Percentiles rank a stretch among this genome's conserved stretches.
Evolutionary conservation across 2,797 vertebrate genomes (phyloP).

Genomic region (Sebastes iracundus): DNA sequence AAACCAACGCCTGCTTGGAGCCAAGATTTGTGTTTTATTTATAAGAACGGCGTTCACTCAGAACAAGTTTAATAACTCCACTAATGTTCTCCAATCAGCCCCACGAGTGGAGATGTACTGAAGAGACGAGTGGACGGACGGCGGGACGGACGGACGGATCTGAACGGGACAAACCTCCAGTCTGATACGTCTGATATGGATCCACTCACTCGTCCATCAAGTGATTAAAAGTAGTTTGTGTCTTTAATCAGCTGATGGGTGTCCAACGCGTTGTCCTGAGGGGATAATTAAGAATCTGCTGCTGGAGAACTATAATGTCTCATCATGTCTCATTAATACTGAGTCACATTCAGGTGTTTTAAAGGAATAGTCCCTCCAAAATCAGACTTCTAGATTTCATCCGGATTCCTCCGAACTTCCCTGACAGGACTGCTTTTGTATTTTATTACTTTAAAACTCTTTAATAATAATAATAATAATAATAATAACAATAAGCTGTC

Average conservation of each 20-base stretch:
- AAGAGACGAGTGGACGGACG: not conserved
- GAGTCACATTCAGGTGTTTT: not conserved
- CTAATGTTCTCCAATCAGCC: not conserved
- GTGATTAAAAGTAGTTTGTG: constrained; percentile 11
- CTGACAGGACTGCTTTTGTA: not conserved
- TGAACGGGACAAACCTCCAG: not conserved
- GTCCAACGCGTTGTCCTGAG: constrained; percentile 18
- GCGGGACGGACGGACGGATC: not conserved
- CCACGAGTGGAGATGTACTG: not conserved
- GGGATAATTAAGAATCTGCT: constrained; percentile 42
- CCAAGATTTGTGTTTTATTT: not conserved
- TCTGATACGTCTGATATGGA: constrained; percentile 1
- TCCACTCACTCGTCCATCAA: constrained; percentile 16
- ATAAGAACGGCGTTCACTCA: not conserved
- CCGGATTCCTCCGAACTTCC: not conserved
- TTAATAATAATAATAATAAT: not conserved
- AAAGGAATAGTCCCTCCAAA: not conserved
- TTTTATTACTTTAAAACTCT: not conserved
- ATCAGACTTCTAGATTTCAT: not conserved
- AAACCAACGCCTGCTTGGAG: not conserved
- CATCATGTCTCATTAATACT: not conserved
- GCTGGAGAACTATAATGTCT: not conserved
- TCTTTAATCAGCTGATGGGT: constrained; percentile 39
- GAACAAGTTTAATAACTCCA: not conserved
- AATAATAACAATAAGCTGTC: not conserved